phyloP scores from a whole-genome alignment of 2,888 invertebrate genomes.

The Leptopilina syphax region DNA sequence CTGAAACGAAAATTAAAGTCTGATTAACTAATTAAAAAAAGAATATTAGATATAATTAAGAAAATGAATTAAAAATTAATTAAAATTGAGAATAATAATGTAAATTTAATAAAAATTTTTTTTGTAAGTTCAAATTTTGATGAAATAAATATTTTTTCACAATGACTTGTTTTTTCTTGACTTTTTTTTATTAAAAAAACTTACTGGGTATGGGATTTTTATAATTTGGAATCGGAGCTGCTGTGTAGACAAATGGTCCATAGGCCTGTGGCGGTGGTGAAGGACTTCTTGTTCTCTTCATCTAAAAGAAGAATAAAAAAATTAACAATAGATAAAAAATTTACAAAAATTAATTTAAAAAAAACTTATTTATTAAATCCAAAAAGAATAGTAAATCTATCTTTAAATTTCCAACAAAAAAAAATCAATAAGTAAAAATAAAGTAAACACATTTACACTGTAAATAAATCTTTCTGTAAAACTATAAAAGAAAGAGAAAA shows the following conservation, averaged over 20 bases:
- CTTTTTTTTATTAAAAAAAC: conserved; percentile 58
- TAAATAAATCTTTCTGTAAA: too few relatives aligned
- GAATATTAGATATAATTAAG: not conserved
- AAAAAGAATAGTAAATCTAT: too few relatives aligned
- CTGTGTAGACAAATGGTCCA: conserved; percentile 79
- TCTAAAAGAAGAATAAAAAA: conserved; percentile 20
- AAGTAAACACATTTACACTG: too few relatives aligned
- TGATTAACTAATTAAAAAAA: too few relatives aligned
- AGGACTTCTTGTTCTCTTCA: conserved; percentile 84
- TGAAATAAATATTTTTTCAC: too few relatives aligned
- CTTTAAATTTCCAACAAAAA: too few relatives aligned
- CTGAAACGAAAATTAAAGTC: conserved; percentile 75
- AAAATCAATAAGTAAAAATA: too few relatives aligned
- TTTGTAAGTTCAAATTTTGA: too few relatives aligned
- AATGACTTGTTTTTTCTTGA: too few relatives aligned
- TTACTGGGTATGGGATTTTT: conserved; percentile 81
- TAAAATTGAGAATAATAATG: not conserved
- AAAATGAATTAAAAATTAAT: not conserved
- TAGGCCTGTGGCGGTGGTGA: conserved; percentile 79
- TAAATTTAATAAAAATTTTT: too few relatives aligned
- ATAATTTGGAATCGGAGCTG: conserved; percentile 80
- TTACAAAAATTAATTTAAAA: conserved; percentile 1
- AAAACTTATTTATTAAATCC: not conserved
- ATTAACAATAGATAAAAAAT: conserved; percentile 21
- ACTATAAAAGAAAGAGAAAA: too few relatives aligned